Base-by-base conservation (phyloP, 2,113 vertebrate species). In the Oceanodroma tethys region DNA sequence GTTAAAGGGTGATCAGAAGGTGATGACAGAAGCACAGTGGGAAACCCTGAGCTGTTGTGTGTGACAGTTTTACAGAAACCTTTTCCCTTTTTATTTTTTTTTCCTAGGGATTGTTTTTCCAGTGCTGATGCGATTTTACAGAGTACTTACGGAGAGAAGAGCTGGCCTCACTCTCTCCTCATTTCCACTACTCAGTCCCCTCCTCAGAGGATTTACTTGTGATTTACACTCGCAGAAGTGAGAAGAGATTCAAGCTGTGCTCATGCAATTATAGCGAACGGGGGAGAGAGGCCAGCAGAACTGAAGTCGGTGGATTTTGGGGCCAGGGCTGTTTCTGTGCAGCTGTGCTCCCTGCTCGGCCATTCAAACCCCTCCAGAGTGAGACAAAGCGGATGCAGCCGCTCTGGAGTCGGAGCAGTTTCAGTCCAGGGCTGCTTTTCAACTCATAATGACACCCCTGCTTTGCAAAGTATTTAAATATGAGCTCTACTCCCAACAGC, bases 201-300 rank as follows among this genome's bases (percentile, higher is more conserved):
- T 74, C n/a, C 82, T 93, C 32, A 32, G 76, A 87, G 93, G 81
- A 79, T 89, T 95, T 84, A 86, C n/a, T 66, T 89, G 91, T 91
- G 96, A 95, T 96, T 96, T 93, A 74, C 89, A 79, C 72, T 91
- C 52, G 14, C 38, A 86, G 81, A 94, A 91, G 86, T 84, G 86
- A 94, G 89, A 94, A 91, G 73, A 96, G 73, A 79, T 52, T 81
- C 89, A 91, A 91, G 89, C 93, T 95, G 76, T 74, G 68, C 55
- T 91, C 32, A 34, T 86, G 72, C 65, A 74, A 45, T 81, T 89
- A 55, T 22, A 74, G 14, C 1, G 7, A 94, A 62, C 0, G 0
- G 9, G 21, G 32, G 14, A 71, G 59, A 83, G 75, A 81, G 81
- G 78, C 90, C 73, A 71, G 65, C 42, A 84, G 86, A 55, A 55